Evolutionary conservation across 2,797 vertebrate species (phyloP).

Genomic region (Manis pentadactyla): DNA sequence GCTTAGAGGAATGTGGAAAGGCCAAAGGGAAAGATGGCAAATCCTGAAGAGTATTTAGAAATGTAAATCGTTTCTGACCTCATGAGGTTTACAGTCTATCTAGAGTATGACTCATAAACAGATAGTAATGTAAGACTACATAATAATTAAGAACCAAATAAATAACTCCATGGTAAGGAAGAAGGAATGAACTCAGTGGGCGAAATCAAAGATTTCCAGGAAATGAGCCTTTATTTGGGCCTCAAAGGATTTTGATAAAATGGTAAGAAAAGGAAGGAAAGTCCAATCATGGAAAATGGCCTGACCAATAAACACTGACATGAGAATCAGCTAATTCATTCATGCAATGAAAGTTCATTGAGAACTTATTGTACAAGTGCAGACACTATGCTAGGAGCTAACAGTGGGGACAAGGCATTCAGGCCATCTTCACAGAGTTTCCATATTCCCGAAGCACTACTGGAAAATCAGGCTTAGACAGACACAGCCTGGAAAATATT

Average conservation of each 20-base stretch:
- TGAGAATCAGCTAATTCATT: background rate
- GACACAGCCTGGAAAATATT: background rate
- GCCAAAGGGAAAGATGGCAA: background rate
- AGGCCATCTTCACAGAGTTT: background rate
- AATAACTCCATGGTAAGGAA: background rate
- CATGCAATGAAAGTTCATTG: background rate
- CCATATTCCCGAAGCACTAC: background rate
- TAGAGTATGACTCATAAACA: background rate
- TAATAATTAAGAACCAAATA: background rate
- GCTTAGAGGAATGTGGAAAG: background rate
- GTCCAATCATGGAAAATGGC: background rate
- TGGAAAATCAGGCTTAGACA: background rate
- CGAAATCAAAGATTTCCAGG: constrained; percentile 29
- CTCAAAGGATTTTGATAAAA: constrained; percentile 27
- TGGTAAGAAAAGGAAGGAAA: constrained; percentile 15
- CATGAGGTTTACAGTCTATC: background rate
- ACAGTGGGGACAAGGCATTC: background rate
- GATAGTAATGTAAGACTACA: background rate
- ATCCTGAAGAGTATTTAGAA: background rate
- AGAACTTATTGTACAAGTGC: background rate
- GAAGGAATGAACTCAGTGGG: background rate
- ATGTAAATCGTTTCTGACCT: background rate
- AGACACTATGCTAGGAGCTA: background rate
- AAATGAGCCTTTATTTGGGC: background rate
- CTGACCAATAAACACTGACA: background rate